Percentiles rank a stretch among this genome's conserved stretches.
These are phyloP conservation scores for Microchrysa polita DNA, from an alignment of 2,888 invertebrate genomes.

Conservation along the genomic window DNA sequence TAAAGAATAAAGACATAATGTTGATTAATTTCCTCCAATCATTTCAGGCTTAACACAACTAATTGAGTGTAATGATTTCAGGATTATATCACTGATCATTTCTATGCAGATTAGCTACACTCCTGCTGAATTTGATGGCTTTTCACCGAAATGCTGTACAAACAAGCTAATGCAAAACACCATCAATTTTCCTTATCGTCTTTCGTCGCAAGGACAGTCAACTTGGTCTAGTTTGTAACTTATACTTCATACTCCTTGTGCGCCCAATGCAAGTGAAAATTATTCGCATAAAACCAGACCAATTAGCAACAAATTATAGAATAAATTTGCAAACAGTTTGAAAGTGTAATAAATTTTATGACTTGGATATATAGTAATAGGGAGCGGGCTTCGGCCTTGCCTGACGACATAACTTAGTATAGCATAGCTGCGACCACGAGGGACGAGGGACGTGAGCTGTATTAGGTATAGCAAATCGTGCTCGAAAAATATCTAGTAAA, in stretches of 20 bases:
- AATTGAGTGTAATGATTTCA: not conserved
- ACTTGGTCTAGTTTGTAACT: not conserved
- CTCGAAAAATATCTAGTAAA: not conserved
- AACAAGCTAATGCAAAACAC: not conserved
- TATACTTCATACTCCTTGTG: too few relatives aligned
- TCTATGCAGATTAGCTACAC: slow-evolving; percentile 4
- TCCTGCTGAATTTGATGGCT: not conserved
- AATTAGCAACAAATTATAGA: slow-evolving; percentile 11
- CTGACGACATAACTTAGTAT: too few relatives aligned
- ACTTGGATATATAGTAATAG: not conserved
- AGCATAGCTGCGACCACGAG: too few relatives aligned
- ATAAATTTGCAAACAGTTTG: slow-evolving; percentile 14
- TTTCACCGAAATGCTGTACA: not conserved
- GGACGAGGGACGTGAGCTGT: not conserved
- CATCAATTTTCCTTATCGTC: slow-evolving; percentile 2
- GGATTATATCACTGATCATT: not conserved
- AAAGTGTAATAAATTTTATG: slow-evolving; percentile 16
- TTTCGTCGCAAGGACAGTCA: not conserved
- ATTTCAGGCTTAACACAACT: not conserved
- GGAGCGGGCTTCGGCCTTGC: too few relatives aligned
- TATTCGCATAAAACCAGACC: slow-evolving; percentile 9
- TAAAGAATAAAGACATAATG: not conserved
- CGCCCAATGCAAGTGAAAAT: not conserved
- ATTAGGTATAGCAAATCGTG: too few relatives aligned
- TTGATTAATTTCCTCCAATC: not conserved